Conservation (phyloP, 2,888 invertebrate genomes). For the Eilema griseolum region DNA sequence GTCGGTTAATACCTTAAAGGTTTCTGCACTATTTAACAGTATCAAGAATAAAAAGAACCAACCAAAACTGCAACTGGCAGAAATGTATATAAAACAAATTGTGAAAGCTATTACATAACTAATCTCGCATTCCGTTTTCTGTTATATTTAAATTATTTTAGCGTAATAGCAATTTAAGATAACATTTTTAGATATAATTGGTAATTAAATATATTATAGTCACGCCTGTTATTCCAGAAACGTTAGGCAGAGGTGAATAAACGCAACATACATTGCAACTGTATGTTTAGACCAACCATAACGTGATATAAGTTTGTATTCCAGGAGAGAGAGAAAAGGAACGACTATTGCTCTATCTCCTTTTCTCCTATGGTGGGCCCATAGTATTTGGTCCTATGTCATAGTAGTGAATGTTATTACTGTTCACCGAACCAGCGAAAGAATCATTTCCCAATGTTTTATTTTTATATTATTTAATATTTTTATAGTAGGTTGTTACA, state of each 20-base stretch:
- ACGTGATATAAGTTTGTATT: background rate
- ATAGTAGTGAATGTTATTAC: too few relatives aligned
- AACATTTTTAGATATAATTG: conserved; percentile 4
- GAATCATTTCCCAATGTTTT: too few relatives aligned
- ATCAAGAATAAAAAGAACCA: background rate
- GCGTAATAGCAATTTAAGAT: conserved; percentile 4
- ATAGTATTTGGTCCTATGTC: too few relatives aligned
- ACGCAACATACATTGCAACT: background rate
- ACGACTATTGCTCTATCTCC: too few relatives aligned
- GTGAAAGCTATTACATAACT: background rate
- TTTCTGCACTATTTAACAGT: too few relatives aligned
- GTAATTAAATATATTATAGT: background rate
- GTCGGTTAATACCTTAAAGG: too few relatives aligned
- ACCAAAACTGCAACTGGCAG: background rate
- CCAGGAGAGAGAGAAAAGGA: background rate
- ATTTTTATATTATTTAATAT: too few relatives aligned
- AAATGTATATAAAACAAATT: background rate
- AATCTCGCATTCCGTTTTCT: background rate
- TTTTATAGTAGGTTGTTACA: too few relatives aligned
- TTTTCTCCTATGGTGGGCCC: too few relatives aligned
- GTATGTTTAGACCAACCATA: background rate
- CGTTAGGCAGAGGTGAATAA: background rate
- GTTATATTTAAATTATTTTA: conserved; percentile 2
- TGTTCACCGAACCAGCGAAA: too few relatives aligned
- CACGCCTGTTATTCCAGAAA: background rate